Base-by-base conservation (phyloP, 1,140 invertebrate genomes). In the Drosophila virilis region DNA sequence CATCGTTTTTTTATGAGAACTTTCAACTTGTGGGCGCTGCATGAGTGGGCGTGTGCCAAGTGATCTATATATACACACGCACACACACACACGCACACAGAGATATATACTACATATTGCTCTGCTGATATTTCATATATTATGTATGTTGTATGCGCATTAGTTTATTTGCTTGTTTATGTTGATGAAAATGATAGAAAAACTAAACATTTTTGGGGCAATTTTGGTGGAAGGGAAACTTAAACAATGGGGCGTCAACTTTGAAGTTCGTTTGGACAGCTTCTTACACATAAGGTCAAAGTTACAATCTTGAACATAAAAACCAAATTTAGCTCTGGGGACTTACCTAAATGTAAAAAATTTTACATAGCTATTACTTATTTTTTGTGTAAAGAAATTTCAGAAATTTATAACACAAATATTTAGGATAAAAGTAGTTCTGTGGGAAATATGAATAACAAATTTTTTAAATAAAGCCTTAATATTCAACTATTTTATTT, bases 91-190 rank as follows among this genome's bases (percentile, higher is more conserved):
- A 22, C 48, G n/a, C 17, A 17, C 17, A 17, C 17, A 35, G 50
- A 57, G 51, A 50, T 57, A 37, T 37, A 15, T 65, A 33, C 51
- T 40, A 52, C 15, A 50, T 73, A 80, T 80, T 76, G 33, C 33
- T 71, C 52, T 80, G 60, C 61, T 80, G 60, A 80, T 81, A 83
- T 79, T 82, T 57, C 61, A 88, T 78, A 85, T 88, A 88, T 84
- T 80, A 85, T 66, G 78, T 75, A 71, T 55, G 17, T 17, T 45
- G 40, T 37, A 68, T 54, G 46, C 51, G 35, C 71, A 79, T 88
- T 77, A 86, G 83, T 82, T 86, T 78, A 86, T 88, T 88, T 86
- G 50, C 60, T 79, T 86, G 75, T 86, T 86, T 88, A 86, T 78
- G 67, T 58, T 6, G 59, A 69, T 48, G 46, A 28, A 28, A 48